Conservation (phyloP, 2,113 vertebrate genomes). For the Nerophis lumbriciformis region DNA sequence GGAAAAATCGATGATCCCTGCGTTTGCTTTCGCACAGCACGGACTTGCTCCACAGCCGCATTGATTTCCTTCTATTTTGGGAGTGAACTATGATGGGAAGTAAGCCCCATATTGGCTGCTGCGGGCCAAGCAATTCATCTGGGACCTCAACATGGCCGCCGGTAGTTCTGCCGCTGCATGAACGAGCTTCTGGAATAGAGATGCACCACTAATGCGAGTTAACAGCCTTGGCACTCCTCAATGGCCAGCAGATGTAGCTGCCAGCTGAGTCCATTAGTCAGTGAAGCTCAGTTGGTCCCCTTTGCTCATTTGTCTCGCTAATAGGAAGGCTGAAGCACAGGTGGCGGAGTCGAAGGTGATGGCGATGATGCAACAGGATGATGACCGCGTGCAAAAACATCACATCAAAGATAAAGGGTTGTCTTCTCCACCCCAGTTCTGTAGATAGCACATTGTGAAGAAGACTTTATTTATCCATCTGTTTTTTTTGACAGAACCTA, state of each 20-base stretch:
- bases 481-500: no score
- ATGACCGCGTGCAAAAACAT: no score
- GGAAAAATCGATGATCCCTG: slow-evolving; percentile 60
- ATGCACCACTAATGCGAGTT: slow-evolving; percentile 54
- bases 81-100: slow-evolving; percentile 10
- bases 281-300: slow-evolving; percentile 38
- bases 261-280: slow-evolving; percentile 64
- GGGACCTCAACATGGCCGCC: slow-evolving; percentile 26
- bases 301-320: slow-evolving; percentile 43
- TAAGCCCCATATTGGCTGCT: slow-evolving; percentile 47
- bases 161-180: slow-evolving; percentile 44
- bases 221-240: slow-evolving; percentile 46
- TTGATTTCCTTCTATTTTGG: slow-evolving; percentile 67
- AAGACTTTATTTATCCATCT: no score
- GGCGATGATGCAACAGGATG: slow-evolving; percentile 1
- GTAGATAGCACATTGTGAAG: no score
- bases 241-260: slow-evolving; percentile 57
- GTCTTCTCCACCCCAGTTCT: no score
- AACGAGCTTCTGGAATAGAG: slow-evolving; percentile 56
- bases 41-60: slow-evolving; percentile 35
- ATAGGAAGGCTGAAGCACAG: slow-evolving; percentile 24
- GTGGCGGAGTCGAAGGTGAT: slow-evolving; percentile 11
- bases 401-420: no score
- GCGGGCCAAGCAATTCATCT: slow-evolving; percentile 47
- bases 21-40: slow-evolving; percentile 47